Evolutionary conservation across 23 tunicate genomes (phyloP), one percentile per base, ranked within the genome.

Genomic region (Trididemnum clinides): DNA sequence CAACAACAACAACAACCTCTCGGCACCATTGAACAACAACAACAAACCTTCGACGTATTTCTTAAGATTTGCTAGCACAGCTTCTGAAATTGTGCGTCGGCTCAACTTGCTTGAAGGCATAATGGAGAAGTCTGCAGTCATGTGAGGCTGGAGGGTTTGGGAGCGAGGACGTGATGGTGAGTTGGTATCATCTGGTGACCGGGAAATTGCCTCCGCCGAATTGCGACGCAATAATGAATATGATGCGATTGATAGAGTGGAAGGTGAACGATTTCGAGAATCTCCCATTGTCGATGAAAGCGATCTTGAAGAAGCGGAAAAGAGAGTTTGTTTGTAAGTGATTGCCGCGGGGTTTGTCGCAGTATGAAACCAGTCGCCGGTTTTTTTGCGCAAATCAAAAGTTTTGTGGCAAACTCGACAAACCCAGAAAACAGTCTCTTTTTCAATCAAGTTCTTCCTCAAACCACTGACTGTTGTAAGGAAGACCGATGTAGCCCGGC

Each of bases 311-410:
- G 64, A 34, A 50, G 22, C 39, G 36, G 28, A 7, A 78, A 78
- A 50, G 23, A 78, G 35, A 1, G 65, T 25, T 27, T 18, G 34
- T 29, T 91, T 82, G 70, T 79, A 86, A 19, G 64, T 26, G 33
- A 74, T 26, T 1, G 59, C 90, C 18, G 80, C 76, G 10, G 72
- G 77, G 30, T 51, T 86, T 0, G 90, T 54, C 28, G 75, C 84
- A n/a, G 25, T 59, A 25, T 73, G 33, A 73, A 91, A 91, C 96
- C 96, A 91, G 35, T 91, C 90, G 1, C 96, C 96, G 0, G 87
- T 64, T 73, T 86, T 86, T 57, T 91, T 91, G 33, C 86, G 85
- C 50, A 91, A 26, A 28, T 91, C 90, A 20, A 91, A 21, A 23
- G 90, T 64, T 39, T 85, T 85, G 62, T 72, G 72, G 37, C 96